Evolutionary conservation across 2,797 vertebrate species (phyloP), one percentile per base, ranked within the genome.

Genomic region (Euthynnus affinis): DNA sequence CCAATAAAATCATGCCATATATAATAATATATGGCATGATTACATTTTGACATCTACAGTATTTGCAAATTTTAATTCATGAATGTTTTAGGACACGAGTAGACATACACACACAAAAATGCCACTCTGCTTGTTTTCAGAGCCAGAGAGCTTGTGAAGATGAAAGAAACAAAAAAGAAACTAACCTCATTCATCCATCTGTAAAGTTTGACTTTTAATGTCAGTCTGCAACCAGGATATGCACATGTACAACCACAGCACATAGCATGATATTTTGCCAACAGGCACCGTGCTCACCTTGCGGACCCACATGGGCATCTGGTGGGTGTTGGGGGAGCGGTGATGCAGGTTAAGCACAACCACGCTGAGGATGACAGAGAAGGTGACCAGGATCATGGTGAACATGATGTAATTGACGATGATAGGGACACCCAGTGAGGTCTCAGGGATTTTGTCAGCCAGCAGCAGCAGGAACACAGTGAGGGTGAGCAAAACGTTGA

Each of bases 361-460:
- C 48, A 98, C 97, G 0, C 97, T 96, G 72, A 98, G 94, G 90
- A 98, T 97, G 93, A 98, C 97, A 0, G 97, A 97, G 90, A 94
- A 96, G 3, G 97, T 97, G 81, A 98, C 97, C 42, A 98, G 94
- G 91, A 96, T 92, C 96, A 98, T 97, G 80, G 97, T 97, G 86
- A 97, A 97, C 96, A 97, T 98, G 78, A 98, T 95, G 89, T 98
- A 98, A 87, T 97, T 97, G 87, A 98, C 95, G 4, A 98, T 98
- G 90, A 97, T 96, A 83, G 97, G 97, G 12, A 97, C 97, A 0
- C 96, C 95, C 82, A 98, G 81, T 0, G 97, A 98, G 0, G 97
- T 98, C 92, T 98, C 97, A 0, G 97, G 97, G 34, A 98, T 96
- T 87, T 98, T 98, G 85, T 97, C 96, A 0, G 97, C 97, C 94